A percentile compares a stretch with the other conserved stretches of the same genome.
Evolutionary conservation across 2,888 invertebrate species (phyloP).

Genomic region (Steinernema hermaphroditum): DNA sequence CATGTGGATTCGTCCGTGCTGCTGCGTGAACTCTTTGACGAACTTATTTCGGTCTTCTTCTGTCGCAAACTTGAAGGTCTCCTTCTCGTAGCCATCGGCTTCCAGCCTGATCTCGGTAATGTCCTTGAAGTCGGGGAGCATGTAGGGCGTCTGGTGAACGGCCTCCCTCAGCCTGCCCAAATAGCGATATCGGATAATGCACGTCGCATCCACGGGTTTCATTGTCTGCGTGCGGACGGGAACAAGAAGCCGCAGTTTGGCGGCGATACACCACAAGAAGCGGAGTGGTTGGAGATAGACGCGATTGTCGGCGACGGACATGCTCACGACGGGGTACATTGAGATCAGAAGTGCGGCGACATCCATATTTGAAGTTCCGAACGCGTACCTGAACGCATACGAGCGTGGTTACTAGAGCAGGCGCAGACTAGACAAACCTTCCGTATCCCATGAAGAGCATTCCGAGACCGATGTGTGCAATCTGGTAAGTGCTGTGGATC

Average conservation of each 20-base stretch:
- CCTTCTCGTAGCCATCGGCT: constrained; percentile 40
- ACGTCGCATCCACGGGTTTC: constrained; percentile 33
- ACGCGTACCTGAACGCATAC: constrained; percentile 63
- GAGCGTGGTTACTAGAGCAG: not conserved
- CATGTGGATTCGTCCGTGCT: constrained; percentile 9
- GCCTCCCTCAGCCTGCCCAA: not conserved
- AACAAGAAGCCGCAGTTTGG: constrained; percentile 83
- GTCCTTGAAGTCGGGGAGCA: constrained; percentile 49
- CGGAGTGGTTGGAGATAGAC: constrained; percentile 95
- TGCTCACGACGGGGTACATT: constrained; percentile 94
- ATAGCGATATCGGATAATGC: not conserved
- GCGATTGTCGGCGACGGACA: constrained; percentile 93
- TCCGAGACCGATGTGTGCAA: constrained; percentile 91
- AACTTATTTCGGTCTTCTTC: constrained; percentile 35
- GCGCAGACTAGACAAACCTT: constrained; percentile 69
- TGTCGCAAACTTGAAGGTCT: constrained; percentile 41
- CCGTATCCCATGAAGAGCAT: constrained; percentile 91
- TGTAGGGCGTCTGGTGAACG: constrained; percentile 39
- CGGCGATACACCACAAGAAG: constrained; percentile 91
- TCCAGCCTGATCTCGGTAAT: constrained; percentile 32
- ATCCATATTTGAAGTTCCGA: constrained; percentile 77
- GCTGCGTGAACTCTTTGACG: not conserved
- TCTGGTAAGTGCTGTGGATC: constrained; percentile 88
- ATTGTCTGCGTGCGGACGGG: constrained; percentile 83
- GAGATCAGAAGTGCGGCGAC: constrained; percentile 88